These are phyloP conservation scores for Ochlodes sylvanus DNA, from an alignment of 2,888 invertebrate species.

Conservation along the genomic window DNA sequence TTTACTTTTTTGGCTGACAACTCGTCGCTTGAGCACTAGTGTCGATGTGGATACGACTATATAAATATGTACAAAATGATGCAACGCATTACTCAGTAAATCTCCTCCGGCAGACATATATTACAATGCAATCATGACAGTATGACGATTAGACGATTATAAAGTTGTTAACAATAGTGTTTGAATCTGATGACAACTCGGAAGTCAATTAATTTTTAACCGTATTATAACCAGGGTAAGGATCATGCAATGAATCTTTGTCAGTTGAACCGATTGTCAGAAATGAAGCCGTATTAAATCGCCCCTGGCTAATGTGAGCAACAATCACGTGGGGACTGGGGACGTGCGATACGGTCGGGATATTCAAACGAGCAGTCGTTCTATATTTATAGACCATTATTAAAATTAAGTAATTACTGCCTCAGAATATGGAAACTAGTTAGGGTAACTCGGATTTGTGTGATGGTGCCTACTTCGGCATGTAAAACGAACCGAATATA, in stretches of 20 bases:
- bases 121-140: slow-evolving; percentile 22
- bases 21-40: too few relatives aligned
- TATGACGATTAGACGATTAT: slow-evolving; percentile 26
- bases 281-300: slow-evolving; percentile 20
- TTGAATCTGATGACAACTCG: neutral
- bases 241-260: neutral
- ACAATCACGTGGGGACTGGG: slow-evolving; percentile 4
- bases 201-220: neutral
- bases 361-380: too few relatives aligned
- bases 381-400: too few relatives aligned
- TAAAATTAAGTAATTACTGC: too few relatives aligned
- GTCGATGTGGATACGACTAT: too few relatives aligned
- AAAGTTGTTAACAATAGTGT: slow-evolving; percentile 24
- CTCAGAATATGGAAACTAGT: too few relatives aligned
- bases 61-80: too few relatives aligned
- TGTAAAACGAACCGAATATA: too few relatives aligned
- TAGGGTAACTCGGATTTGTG: too few relatives aligned
- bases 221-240: neutral
- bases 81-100: too few relatives aligned
- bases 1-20: too few relatives aligned
- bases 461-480: too few relatives aligned
- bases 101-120: neutral
- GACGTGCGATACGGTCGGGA: neutral
- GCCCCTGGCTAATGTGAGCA: slow-evolving; percentile 23
- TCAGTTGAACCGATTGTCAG: slow-evolving; percentile 5